phyloP scores from a whole-genome alignment of 2,888 invertebrate species.

The Loripinus fragilis region DNA sequence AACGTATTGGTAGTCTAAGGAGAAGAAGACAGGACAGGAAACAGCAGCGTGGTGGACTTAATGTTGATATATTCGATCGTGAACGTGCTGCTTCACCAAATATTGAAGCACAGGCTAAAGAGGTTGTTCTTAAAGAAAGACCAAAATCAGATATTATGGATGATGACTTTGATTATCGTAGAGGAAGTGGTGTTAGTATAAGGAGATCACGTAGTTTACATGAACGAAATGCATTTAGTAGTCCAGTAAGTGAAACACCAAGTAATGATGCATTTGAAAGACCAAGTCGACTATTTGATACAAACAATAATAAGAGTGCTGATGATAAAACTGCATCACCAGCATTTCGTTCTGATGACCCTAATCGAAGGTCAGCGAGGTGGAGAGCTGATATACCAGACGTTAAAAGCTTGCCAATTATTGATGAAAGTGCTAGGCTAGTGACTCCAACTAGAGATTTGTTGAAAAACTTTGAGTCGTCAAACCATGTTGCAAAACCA shows the following conservation, averaged over 20 bases:
- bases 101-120: constrained; percentile 57
- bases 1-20: constrained; percentile 75
- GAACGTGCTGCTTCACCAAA: constrained; percentile 78
- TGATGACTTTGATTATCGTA: constrained; percentile 56
- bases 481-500: constrained; percentile 24
- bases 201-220: constrained; percentile 69
- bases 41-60: constrained; percentile 59
- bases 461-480: constrained; percentile 27
- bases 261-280: constrained; percentile 10
- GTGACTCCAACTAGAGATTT: constrained; percentile 58
- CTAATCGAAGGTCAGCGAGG: constrained; percentile 48
- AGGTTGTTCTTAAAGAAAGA: constrained; percentile 52
- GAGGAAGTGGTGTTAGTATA: constrained; percentile 38
- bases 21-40: constrained; percentile 68
- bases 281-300: constrained; percentile 45
- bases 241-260: not conserved
- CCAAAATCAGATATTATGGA: constrained; percentile 59
- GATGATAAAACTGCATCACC: constrained; percentile 42
- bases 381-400: constrained; percentile 68
- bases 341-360: constrained; percentile 43
- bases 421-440: constrained; percentile 69
- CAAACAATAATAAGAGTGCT: constrained; percentile 58
- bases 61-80: constrained; percentile 66
- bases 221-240: constrained; percentile 30
- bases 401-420: constrained; percentile 66